Evolutionary conservation across 2,113 vertebrate species (phyloP), one percentile per base, ranked within the genome.

Genomic region (Pica pica): DNA sequence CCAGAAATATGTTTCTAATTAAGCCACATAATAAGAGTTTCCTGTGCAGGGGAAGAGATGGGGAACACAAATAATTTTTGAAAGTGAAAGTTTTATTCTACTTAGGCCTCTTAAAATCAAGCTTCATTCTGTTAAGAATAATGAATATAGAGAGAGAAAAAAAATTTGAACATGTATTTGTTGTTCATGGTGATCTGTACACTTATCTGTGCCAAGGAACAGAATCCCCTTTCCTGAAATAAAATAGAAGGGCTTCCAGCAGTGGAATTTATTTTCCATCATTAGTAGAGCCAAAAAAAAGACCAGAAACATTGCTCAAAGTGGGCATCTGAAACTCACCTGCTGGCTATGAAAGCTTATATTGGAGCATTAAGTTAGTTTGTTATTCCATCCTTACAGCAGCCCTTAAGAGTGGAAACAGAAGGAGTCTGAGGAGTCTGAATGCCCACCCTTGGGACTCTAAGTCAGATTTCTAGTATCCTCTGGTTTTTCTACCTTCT

Each of bases 1-100:
- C 85, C 92, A 97, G 83, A 96, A 97, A 68, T 92, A 65, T 92
- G 87, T 81, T 96, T 98, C 92, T 93, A 96, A 97, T 97, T 97
- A 96, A 97, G 82, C 87, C 80, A 52, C 80, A 83, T 57, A 87
- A 86, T 67, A 95, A 95, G 67, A 78, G 79, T 85, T 96, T 95
- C 93, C 91, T 95, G 78, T 88, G 76, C 53, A 89, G 59, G 17
- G 83, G 74, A 97, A 96, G 52, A 95, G 81, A 94, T 71, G 56
- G 33, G 77, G 68, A 71, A 93, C 94, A 94, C 30, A 90, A 96
- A 93, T 24, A 87, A 56, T 70, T 96, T 96, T 96, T 81, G 39
- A 41, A 95, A 83, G 55, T 65, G 57, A 52, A 94, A 56, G 52
- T 81, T 89, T 92, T 77, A 89, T 81, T 97, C 78, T 60, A 85